These are phyloP conservation scores for Leptobrachium ailaonicum DNA, from an alignment of 2,113 vertebrate species.

Conservation along the genomic window DNA sequence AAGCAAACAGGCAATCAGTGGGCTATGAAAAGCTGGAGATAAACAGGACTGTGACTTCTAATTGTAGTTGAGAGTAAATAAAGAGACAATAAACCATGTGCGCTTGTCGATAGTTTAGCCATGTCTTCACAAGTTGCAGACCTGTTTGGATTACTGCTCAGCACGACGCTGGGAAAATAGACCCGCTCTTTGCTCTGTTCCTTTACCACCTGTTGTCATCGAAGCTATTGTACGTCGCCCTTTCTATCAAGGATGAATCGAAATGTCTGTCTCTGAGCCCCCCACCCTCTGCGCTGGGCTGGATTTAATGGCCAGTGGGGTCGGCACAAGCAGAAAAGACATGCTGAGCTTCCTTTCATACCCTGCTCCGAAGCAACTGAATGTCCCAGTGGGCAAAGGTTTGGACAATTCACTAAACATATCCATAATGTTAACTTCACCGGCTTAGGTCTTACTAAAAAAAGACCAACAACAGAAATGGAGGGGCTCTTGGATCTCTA, in stretches of 20 bases:
- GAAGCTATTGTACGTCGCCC: constrained; percentile 41
- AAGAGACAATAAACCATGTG: neutral
- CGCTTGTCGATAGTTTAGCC: constrained; percentile 7
- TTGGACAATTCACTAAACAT: neutral
- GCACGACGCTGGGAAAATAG: constrained; percentile 37
- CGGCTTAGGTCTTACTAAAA: neutral
- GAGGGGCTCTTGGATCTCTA: neutral
- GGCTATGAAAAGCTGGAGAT: neutral
- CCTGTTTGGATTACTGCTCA: constrained; percentile 21
- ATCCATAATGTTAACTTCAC: constrained; percentile 18
- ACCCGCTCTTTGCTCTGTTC: constrained; percentile 16
- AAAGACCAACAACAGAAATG: constrained; percentile 2
- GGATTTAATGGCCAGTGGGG: constrained; percentile 51
- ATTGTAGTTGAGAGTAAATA: neutral
- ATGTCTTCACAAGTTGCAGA: constrained; percentile 6
- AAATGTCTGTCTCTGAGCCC: constrained; percentile 46
- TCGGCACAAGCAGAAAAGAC: constrained; percentile 17
- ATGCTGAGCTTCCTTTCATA: constrained; percentile 28
- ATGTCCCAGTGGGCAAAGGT: constrained; percentile 42
- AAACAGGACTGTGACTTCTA: neutral
- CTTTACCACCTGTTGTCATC: constrained; percentile 31
- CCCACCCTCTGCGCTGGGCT: constrained; percentile 44
- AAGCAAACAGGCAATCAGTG: neutral
- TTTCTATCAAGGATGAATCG: constrained; percentile 53
- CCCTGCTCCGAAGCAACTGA: constrained; percentile 3